Base-by-base conservation (phyloP, 2,113 vertebrate species). In the Chitala chitala region DNA sequence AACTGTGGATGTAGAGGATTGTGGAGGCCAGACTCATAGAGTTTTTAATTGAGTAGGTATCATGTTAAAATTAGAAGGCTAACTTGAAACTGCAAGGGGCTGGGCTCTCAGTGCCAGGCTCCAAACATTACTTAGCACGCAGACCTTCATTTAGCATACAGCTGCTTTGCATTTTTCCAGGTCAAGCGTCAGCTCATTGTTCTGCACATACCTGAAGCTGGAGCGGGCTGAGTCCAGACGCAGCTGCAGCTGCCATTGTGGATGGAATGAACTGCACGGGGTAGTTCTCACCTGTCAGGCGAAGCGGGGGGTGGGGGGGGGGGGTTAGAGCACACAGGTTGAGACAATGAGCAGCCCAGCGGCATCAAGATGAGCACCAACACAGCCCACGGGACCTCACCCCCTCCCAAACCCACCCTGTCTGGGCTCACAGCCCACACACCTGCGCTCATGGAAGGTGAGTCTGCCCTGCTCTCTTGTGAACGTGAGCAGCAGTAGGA, bases 241-340 rank as follows among this genome's bases (percentile, higher is more conserved):
- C 95, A 87, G 97, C 96, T 86, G 96, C 97, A 94, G 96, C 96
- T 97, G 97, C 96, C 96, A 99, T 97, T 92, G 97, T 96, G 86
- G 97, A 99, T 86, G 97, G 96, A 96, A 99, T 98, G 94, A 99
- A 98, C 96, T 99, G 97, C 93, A 99, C 95, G 9, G 97, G 97
- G 92, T 98, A 99, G 96, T 98, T 99, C 94, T 99, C 97, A 96
- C 97, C 97, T 99, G 95, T 96, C 90, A 87, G 84, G 77, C 76
- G 79, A 89, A 85, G 81, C 79, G 79, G 77, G 17, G 74, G 71
- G 71, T 51, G 59, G 78, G 71, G 15, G 56, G 12, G 77, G 26
- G 54, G 92, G 88, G 93, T 98, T 95, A 99, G 98, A 98, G 91
- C 90, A 64, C 82, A 89, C 95, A 98, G 93, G 96, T 97, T 98